Evolutionary conservation across 2,888 invertebrate genomes (phyloP), one percentile per base, ranked within the genome.

Genomic region (Macrophya annulata): DNA sequence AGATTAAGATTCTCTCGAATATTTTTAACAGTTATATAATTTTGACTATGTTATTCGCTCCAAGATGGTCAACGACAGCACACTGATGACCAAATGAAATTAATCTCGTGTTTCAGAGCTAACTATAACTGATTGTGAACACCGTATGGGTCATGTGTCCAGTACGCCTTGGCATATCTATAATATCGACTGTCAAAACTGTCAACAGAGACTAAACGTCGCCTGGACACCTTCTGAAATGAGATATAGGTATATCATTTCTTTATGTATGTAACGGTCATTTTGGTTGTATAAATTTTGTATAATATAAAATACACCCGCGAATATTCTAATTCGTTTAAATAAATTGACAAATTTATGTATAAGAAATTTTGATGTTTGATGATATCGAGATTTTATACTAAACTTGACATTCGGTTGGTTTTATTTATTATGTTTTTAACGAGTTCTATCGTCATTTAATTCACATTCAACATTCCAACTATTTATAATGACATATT

Each of bases 61-160:
- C 62, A 62, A 74, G 43, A 74, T 45, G 74, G 9, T 9, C 45
- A 25, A 51, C 55, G 51, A 62, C 62, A 4, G 12, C 25, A 10
- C 21, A 40, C 25, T 40, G 17, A 8, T 21, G 40, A 21, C 59
- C n/a, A 59, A 17, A 40, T 79, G 79, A 25, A 59, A 59, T 62
- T 59, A 59, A 79, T 79, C 62, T 62, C 17, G 31, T 2, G 17
- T 51, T 77, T 37, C 76, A 21, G 31, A 77, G 77, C 77, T 55
- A 77, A 43, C 43, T 21, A 25, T n/a, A n/a, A n/a, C 62, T 81
- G 81, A 40, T 43, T 40, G 37, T 15, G 31, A 25, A 10, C 81
- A 81, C 62, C 43, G 81, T 25, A 81, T 21, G 81, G 37, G 62
- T 81, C 81, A 43, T 59, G 43, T 81, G 43, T n/a, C 59, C 81